Evolutionary conservation across 1,140 invertebrate species (phyloP).

Genomic region (Palaemon carinicauda): DNA sequence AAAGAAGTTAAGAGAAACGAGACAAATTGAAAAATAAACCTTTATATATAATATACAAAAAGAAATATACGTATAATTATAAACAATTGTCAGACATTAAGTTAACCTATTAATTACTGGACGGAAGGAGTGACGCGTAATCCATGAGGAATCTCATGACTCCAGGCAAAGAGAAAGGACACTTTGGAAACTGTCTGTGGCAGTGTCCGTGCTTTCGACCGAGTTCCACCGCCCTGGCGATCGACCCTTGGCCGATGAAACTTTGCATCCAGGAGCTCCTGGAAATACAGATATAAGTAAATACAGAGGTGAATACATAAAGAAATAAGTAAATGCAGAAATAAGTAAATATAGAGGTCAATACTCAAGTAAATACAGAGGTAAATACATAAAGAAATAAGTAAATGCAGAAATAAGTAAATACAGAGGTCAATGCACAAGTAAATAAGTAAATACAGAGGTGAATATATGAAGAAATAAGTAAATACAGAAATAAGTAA

Average conservation of each 20-base stretch:
- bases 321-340: not conserved
- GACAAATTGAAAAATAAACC: too few species aligned
- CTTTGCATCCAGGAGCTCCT: constrained; percentile 41
- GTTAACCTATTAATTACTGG: too few species aligned
- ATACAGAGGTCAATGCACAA: not conserved
- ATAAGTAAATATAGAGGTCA: not conserved
- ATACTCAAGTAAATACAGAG: constrained; percentile 55
- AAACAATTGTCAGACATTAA: too few species aligned
- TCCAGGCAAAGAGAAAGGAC: constrained; percentile 47
- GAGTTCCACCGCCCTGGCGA: constrained; percentile 41
- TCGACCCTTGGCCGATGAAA: constrained; percentile 11
- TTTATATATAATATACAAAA: too few species aligned
- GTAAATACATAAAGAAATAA: too few species aligned
- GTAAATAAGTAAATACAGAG: constrained; percentile 58
- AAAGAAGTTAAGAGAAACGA: too few species aligned
- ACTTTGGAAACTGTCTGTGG: constrained; percentile 47
- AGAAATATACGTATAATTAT: too few species aligned
- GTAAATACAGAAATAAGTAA: too few species aligned
- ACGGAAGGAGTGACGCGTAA: constrained; percentile 10
- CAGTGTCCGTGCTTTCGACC: constrained; percentile 18
- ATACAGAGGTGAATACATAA: too few species aligned
- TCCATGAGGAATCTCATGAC: constrained; percentile 42
- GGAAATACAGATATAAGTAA: constrained; percentile 35
- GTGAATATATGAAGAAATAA: too few species aligned
- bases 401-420: too few species aligned